Base-by-base conservation (phyloP, 2,888 invertebrate species). In the Cylindroiulus punctatus region DNA sequence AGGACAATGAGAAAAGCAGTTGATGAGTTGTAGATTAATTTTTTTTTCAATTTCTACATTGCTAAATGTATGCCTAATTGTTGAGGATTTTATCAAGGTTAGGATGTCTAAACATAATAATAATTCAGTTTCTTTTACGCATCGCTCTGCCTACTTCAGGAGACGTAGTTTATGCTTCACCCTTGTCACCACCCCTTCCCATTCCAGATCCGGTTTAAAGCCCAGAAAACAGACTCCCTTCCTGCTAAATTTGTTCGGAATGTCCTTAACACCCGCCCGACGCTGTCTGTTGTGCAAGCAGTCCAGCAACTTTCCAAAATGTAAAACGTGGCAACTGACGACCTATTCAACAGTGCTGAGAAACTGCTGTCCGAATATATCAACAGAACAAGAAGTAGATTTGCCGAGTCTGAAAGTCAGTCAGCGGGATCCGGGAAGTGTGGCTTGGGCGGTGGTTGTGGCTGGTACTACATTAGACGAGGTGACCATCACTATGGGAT, bases 401-500 rank as follows among this genome's bases (percentile, higher is more conserved):
- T 22, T 26, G 26, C 65, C 65, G 10, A 26, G 26, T 7, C 12
- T 0, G 12, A n/a, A 26, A 8, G 5, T 26, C 36, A 17, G 36
- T 82, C 82, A 82, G 42, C 82, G 82, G 42, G 82, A 40, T n/a
- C 36, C 36, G 8, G 82, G 82, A 5, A 36, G 42, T 8, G 82
- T 84, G 32, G 14, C 40, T 84, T 32, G 26, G 30, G 86, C 19
- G 2, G 65, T 40, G 42, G 52, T 84, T 14, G 86, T 81, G 30
- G 30, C 42, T 22, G 86, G 81, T 42, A 85, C 86, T 0, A 87
- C 57, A 26, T 42, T 87, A 10, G 81, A 81, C 14, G 87, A 36
- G 19, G 87, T 85, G 26, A 87, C 86, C 57, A 87, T 76, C 19
- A 87, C 87, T n/a, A 87, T 82, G 4, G 87, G 87, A 44, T 86